Evolutionary conservation across 2,797 vertebrate genomes (phyloP).

Genomic region (Simalia tracyae): DNA sequence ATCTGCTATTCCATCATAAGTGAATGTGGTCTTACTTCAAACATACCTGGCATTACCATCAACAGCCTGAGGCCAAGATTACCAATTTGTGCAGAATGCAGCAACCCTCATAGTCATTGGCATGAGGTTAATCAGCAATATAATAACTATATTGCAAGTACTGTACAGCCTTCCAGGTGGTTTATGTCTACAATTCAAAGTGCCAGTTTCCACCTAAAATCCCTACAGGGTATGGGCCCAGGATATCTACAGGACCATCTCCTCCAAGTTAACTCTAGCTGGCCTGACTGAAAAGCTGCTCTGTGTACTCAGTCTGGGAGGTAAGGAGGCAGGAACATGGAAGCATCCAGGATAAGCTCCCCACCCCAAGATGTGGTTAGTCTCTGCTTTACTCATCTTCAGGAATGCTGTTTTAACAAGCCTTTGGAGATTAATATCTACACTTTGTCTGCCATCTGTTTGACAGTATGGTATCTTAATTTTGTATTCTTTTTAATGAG

Average conservation of each 20-base stretch:
- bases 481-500: background rate
- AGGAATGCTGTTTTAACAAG: background rate
- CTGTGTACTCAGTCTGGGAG: background rate
- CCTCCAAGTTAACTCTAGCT: background rate
- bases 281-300: background rate
- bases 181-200: too few relatives aligned
- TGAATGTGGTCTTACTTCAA: too few relatives aligned
- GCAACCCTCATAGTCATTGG: too few relatives aligned
- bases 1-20: too few relatives aligned
- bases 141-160: too few relatives aligned
- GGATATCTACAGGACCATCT: background rate
- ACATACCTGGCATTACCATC: too few relatives aligned
- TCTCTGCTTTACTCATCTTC: background rate
- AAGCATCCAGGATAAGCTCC: background rate
- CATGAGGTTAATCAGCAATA: too few relatives aligned
- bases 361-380: background rate
- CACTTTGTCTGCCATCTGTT: background rate
- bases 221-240: background rate
- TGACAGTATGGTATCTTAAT: background rate
- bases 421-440: background rate
- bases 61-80: too few relatives aligned
- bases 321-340: background rate
- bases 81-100: too few relatives aligned
- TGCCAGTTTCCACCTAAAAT: too few relatives aligned
- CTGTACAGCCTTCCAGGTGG: too few relatives aligned